A percentile compares a stretch with the other conserved stretches of the same genome.
These are phyloP conservation scores for Pachliopta kotzebuea DNA, from an alignment of 2,888 invertebrate species.

Conservation along the genomic window DNA sequence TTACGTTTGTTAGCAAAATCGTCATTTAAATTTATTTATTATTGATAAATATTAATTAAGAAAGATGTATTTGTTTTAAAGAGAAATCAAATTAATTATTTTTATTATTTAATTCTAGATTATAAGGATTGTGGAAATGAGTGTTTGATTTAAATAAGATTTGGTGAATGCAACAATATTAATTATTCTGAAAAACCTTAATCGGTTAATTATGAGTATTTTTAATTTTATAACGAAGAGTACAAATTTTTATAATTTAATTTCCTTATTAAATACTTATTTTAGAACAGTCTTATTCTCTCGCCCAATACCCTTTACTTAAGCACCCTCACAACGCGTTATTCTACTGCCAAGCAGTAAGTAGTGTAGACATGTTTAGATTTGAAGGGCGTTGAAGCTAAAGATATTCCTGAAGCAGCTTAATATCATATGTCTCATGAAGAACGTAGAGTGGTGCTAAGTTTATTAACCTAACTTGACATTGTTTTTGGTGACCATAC, in stretches of 20 bases:
- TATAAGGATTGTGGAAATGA: not conserved
- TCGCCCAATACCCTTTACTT: not conserved
- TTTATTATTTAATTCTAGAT: not conserved
- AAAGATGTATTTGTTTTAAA: not conserved
- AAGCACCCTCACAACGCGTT: too few species aligned
- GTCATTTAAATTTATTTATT: constrained; percentile 13
- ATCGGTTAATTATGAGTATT: not conserved
- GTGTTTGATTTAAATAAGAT: not conserved
- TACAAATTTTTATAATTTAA: constrained; percentile 1
- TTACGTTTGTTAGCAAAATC: not conserved
- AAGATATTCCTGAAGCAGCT: too few species aligned
- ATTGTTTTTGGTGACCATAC: too few species aligned
- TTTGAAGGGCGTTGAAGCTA: too few species aligned
- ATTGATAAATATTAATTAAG: not conserved
- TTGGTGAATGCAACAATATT: not conserved
- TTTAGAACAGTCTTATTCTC: not conserved
- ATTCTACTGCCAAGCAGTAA: too few species aligned
- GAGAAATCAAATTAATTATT: not conserved
- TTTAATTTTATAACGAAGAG: not conserved
- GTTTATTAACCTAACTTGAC: too few species aligned
- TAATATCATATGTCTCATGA: too few species aligned
- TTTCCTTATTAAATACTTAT: constrained; percentile 1
- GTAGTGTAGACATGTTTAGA: too few species aligned
- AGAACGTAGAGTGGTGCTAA: too few species aligned
- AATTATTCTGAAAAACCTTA: not conserved